Base-by-base conservation (phyloP, 92 coral and sea anemone genomes). In the Pocillopora grandis region DNA sequence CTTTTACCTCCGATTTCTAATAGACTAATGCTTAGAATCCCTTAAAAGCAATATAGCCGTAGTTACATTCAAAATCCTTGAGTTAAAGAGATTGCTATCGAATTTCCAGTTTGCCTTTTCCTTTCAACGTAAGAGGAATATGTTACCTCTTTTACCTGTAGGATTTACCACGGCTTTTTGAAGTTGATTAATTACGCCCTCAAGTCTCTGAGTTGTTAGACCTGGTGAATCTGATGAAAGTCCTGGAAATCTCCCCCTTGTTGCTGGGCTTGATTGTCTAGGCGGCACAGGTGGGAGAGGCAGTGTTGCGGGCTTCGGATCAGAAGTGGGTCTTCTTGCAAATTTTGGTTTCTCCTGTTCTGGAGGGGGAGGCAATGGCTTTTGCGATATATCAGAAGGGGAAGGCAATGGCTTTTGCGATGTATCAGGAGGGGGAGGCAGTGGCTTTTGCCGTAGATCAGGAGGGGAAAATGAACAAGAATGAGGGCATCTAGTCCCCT, bases 131-230 rank as follows among this genome's bases (percentile, higher is more conserved):
- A 70, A 15, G 55, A 14, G 5, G 61, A 33, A 58, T 76, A 9
- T 27, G 48, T 55, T 59, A 81, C 77, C 70, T 37, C 16, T 19
- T 37, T 58, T 66, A 9, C 37, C 23, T 36, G 27, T 12, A 59
- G 27, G 23, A 19, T 11, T 2, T 37, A 81, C 23, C 0, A 0
- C n/a, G 12, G 6, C 16, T 20, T 16, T 8, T 60, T 33, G 6
- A 59, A 81, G 76, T 33, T 81, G 85, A 35, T 70, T 42, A 6
- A 81, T 21, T 20, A 81, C 85, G 57, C n/a, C 27, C 7, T 36
- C 71, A 23, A 2, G 69, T 27, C 66, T 58, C 12, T 2, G 20
- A 11, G 74, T 7, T n/a, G 56, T 79, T 14, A 10, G 12, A 60
- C 52, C 12, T 11, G 31, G 16, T 36, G 58, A n/a, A 2, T 80